These are phyloP conservation scores for Calidris pygmaea DNA, from an alignment of 2,113 vertebrate genomes.

Conservation along the genomic window DNA sequence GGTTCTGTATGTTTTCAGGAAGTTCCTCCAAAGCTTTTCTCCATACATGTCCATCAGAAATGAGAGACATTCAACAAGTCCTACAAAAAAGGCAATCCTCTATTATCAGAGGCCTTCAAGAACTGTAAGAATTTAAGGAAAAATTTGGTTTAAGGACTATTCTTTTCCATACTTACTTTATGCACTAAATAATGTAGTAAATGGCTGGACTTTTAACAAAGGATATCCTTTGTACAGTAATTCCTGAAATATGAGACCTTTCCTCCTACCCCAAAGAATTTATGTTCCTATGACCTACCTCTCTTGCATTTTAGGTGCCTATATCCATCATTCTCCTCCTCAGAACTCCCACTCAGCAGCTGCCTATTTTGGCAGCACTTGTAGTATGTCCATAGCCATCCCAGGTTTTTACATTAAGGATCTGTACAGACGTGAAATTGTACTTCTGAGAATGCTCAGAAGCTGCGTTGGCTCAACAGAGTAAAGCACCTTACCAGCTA, in stretches of 20 bases:
- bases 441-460: conserved; percentile 16
- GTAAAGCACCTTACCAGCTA: conserved; percentile 1
- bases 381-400: neutral
- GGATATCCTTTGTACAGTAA: conserved; percentile 1
- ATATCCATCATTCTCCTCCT: conserved; percentile 23
- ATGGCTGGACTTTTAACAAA: neutral
- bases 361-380: conserved; percentile 51
- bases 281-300: conserved; percentile 2
- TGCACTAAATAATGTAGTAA: neutral
- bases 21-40: neutral
- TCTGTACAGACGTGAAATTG: neutral
- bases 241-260: conserved; percentile 30
- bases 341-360: conserved; percentile 63
- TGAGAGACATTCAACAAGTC: neutral
- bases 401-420: conserved; percentile 50
- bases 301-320: conserved; percentile 35
- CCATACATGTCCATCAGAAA: neutral
- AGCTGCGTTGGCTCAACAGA: neutral
- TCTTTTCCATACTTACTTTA: neutral
- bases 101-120: neutral
- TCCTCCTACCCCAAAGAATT: neutral
- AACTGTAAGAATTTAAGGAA: neutral
- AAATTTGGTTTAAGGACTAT: neutral
- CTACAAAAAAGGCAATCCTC: neutral
- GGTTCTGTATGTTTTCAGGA: neutral